Conservation (phyloP, 2,888 invertebrate genomes). For the Azorinus chamasolen region DNA sequence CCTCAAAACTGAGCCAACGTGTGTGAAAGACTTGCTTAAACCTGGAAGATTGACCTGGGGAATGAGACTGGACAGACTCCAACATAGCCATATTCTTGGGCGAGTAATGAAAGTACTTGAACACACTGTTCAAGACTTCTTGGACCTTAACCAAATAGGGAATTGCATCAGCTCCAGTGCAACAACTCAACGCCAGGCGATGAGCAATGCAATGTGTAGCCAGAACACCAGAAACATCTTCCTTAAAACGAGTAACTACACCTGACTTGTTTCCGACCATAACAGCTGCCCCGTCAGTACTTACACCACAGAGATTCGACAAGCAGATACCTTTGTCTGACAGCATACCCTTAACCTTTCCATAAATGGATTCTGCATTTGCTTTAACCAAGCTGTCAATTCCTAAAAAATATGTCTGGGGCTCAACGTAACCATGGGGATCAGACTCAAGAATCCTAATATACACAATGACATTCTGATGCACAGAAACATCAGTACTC, state of each 20-base stretch:
- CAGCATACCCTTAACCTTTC: constrained; percentile 26
- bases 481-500: constrained; percentile 28
- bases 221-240: constrained; percentile 29
- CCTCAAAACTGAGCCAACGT: constrained; percentile 53
- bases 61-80: constrained; percentile 10
- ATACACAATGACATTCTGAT: constrained; percentile 44
- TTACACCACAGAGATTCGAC: constrained; percentile 35
- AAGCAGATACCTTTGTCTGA: constrained; percentile 15
- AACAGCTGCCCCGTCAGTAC: no score
- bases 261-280: no score
- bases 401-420: constrained; percentile 38
- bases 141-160: no score
- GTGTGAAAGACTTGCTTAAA: constrained; percentile 38
- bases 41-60: constrained; percentile 5
- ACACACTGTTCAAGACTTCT: constrained; percentile 45
- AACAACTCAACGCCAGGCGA: no score
- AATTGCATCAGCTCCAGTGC: no score
- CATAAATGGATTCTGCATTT: constrained; percentile 39
- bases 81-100: no score
- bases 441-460: constrained; percentile 26
- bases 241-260: constrained; percentile 49
- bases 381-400: constrained; percentile 31
- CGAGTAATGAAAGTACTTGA: constrained; percentile 25
- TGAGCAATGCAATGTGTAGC: no score
- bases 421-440: constrained; percentile 16